phyloP scores from a whole-genome alignment of 2,797 vertebrate genomes.

The Coilia nasus region DNA sequence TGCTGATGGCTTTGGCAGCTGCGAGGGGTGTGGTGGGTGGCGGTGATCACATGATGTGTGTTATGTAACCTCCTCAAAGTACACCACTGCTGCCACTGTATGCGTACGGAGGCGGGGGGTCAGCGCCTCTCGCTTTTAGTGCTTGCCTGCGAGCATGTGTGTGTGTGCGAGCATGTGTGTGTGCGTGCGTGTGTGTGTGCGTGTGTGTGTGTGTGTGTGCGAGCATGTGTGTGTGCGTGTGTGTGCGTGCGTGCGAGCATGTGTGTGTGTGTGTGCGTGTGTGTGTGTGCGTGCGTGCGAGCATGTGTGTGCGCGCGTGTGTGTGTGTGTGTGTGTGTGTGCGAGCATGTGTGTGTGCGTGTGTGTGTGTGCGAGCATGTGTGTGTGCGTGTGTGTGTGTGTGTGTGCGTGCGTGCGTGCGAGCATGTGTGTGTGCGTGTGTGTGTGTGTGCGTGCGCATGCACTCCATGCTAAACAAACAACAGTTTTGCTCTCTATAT shows the following conservation, averaged over 20 bases:
- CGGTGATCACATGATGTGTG: slow-evolving; percentile 64
- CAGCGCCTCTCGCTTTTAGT: slow-evolving; percentile 45
- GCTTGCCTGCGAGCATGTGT: slow-evolving; percentile 35
- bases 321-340: background rate
- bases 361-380: slow-evolving; percentile 24
- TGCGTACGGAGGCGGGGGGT: slow-evolving; percentile 42
- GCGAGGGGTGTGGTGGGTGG: slow-evolving; percentile 63
- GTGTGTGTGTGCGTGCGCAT: background rate
- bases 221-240: background rate
- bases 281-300: background rate
- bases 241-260: background rate
- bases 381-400: background rate
- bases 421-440: background rate
- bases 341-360: background rate
- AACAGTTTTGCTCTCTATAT: background rate
- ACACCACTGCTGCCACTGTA: slow-evolving; percentile 48
- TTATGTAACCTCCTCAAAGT: slow-evolving; percentile 72
- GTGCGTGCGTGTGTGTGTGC: background rate
- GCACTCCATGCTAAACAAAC: background rate
- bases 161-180: background rate
- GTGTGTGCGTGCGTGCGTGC: background rate
- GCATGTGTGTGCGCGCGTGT: background rate
- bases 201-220: background rate
- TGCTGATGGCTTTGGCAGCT: slow-evolving; percentile 55
- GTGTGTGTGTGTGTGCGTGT: background rate